These are phyloP conservation scores for Helicoverpa assulta DNA, from an alignment of 2,888 invertebrate genomes.

Conservation along the genomic window DNA sequence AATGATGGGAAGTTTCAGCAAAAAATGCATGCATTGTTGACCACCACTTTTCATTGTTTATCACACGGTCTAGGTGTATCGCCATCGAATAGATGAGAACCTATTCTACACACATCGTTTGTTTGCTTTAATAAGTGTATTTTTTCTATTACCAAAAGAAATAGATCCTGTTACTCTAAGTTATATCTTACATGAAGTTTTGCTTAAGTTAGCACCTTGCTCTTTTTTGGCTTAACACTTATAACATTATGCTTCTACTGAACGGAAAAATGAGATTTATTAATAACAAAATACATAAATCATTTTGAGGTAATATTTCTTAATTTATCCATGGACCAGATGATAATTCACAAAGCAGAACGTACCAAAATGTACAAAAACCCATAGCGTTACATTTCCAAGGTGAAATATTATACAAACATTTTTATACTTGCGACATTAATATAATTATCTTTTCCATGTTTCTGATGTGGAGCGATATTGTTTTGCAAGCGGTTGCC, in stretches of 20 bases:
- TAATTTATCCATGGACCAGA: not conserved
- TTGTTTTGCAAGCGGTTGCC: constrained; percentile 28
- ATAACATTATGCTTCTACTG: no score
- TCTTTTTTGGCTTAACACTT: no score
- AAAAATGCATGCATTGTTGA: constrained; percentile 44
- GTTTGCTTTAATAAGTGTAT: not conserved
- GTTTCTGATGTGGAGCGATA: constrained; percentile 42
- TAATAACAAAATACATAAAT: no score
- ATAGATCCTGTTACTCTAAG: no score
- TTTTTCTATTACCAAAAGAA: not conserved
- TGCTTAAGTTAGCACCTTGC: no score
- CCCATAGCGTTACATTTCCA: constrained; percentile 20
- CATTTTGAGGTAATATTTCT: no score
- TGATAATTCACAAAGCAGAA: not conserved
- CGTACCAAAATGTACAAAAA: not conserved
- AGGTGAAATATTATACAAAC: constrained; percentile 31
- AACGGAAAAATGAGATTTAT: no score
- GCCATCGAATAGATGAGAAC: constrained; percentile 9
- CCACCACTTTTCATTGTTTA: constrained; percentile 46
- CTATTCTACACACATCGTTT: constrained; percentile 18
- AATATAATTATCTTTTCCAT: constrained; percentile 38
- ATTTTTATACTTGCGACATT: constrained; percentile 23
- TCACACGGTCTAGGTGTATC: constrained; percentile 13
- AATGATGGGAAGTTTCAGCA: constrained; percentile 55
- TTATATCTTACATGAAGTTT: no score